Percentiles rank a stretch among this genome's conserved stretches.
Evolutionary conservation across 2,797 vertebrate species (phyloP).

Genomic region (Lutjanus argentimaculatus): DNA sequence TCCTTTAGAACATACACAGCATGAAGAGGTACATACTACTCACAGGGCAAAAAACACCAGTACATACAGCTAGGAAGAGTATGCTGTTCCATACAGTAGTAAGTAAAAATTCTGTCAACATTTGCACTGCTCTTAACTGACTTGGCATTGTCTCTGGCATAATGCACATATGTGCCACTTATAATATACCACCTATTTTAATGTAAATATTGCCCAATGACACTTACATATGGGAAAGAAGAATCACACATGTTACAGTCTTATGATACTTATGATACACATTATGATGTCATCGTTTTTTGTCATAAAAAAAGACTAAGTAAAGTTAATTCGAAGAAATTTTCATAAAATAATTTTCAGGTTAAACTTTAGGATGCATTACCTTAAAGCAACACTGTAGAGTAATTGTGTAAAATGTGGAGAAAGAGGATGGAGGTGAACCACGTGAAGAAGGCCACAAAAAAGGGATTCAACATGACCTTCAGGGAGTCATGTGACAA

Average conservation of each 20-base stretch:
- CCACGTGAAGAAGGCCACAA: too few relatives aligned
- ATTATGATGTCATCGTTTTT: too few relatives aligned
- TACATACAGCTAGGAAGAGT: neutral
- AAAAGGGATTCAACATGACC: too few relatives aligned
- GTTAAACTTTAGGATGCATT: too few relatives aligned
- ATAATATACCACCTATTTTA: neutral
- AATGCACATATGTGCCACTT: neutral
- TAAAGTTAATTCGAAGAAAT: too few relatives aligned
- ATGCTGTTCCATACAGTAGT: neutral
- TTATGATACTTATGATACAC: neutral
- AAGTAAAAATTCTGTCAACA: constrained; percentile 3
- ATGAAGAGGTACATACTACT: constrained; percentile 1
- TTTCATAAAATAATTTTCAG: too few relatives aligned
- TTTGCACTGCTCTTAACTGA: neutral
- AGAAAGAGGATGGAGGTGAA: too few relatives aligned
- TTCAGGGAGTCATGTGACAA: too few relatives aligned
- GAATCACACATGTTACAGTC: neutral
- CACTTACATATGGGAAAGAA: neutral
- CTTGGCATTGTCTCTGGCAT: neutral
- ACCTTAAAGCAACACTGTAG: too few relatives aligned
- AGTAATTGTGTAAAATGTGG: too few relatives aligned
- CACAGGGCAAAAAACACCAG: neutral
- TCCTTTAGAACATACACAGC: constrained; percentile 25
- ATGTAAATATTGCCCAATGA: neutral
- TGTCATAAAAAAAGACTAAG: neutral